Evolutionary conservation across 1,140 invertebrate species (phyloP), one percentile per base, ranked within the genome.

Genomic region (Rhopalosiphum padi): DNA sequence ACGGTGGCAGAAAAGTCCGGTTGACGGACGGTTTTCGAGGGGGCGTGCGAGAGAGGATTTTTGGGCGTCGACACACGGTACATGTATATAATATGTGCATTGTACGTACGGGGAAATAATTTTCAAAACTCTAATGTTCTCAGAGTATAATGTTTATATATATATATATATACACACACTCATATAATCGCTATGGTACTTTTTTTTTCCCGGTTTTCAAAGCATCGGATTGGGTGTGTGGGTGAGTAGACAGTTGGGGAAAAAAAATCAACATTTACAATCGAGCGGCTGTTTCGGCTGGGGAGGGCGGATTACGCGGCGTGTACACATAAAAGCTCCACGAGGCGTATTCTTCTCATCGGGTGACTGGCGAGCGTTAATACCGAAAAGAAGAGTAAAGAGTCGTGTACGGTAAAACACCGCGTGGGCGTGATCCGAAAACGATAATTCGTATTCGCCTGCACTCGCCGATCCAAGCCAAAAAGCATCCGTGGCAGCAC

Each of bases 361-460:
- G 46, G 30, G n/a, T n/a, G 30, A 25, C 46, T 41, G 46, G 88
- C 15, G 51, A 18, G 51, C 37, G 88, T 90, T 35, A 35, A 89
- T 89, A 41, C 23, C 35, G 11, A 90, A 90, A 90, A 90, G 88
- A 90, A 90, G 88, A 90, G 88, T 55, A 90, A 55, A 90, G n/a
- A 53, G 35, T 25, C 48, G 25, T 53, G 48, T 90, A 25, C 35
- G 35, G n/a, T 22, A 48, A 30, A 89, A 30, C 85, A 48, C 11
- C 43, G 46, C 35, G 88, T 30, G 88, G 88, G 88, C 88, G 88
- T 90, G 88, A 90, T 90, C 25, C 88, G 35, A 90, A 90, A 90
- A 90, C 53, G 88, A 90, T 90, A 90, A 90, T 90, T 90, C 88
- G 88, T 90, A 60, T 41, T 60, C 51, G 9, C 46, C 22, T 21